A percentile compares a stretch with the other conserved stretches of the same genome.
phyloP scores from a whole-genome alignment of 2,797 vertebrate genomes.

The Salmo trutta region DNA sequence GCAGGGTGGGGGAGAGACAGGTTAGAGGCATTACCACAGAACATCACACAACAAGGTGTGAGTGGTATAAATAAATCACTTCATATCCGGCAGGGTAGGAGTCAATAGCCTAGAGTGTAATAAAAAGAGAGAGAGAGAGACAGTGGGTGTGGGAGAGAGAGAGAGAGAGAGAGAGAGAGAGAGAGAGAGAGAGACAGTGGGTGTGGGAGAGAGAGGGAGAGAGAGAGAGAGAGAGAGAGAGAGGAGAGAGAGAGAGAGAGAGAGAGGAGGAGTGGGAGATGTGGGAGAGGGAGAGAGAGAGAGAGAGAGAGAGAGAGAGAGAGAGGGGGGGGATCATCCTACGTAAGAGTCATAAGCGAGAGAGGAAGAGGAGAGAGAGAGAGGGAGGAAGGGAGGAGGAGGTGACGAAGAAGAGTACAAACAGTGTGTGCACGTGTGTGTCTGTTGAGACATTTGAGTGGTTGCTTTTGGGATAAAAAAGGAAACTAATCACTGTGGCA shows the following conservation, averaged over 20 bases:
- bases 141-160: neutral
- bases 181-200: neutral
- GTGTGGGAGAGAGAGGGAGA: neutral
- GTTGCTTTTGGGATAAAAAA: too few species aligned
- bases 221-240: neutral
- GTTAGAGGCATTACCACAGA: slow-evolving; percentile 55
- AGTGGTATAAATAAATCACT: slow-evolving; percentile 36
- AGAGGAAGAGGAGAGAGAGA: neutral
- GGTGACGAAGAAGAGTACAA: neutral
- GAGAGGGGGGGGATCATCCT: neutral
- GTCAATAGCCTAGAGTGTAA: slow-evolving; percentile 56
- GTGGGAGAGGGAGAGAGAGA: neutral
- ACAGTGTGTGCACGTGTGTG: too few species aligned
- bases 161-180: neutral
- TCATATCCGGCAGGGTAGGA: slow-evolving; percentile 59
- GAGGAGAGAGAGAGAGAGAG: neutral
- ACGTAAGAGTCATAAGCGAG: neutral
- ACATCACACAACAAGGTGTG: slow-evolving; percentile 63
- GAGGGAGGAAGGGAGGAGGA: slow-evolving; percentile 20
- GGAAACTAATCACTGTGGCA: too few species aligned
- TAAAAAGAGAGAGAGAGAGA: slow-evolving; percentile 17
- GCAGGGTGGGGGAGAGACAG: slow-evolving; percentile 47
- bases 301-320: slow-evolving; percentile 2
- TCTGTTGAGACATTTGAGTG: too few species aligned
- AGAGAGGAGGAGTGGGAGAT: too few species aligned